Evolutionary conservation across 2,797 vertebrate genomes (phyloP), one percentile per base, ranked within the genome.

Genomic region (Diceros bicornis): DNA sequence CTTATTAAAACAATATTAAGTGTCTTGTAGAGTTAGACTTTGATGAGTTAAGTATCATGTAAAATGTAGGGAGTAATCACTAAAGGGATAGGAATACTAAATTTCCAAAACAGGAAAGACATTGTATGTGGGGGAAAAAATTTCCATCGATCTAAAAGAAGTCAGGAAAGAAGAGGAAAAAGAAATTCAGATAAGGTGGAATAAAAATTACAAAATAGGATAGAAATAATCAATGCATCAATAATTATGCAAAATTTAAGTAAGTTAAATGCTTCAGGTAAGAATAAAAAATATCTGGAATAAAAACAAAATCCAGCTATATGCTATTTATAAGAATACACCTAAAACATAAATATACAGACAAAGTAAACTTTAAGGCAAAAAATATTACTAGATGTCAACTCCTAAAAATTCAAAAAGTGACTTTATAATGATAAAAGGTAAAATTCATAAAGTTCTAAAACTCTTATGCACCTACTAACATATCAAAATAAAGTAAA

Each of bases 221-320:
- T 2, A 61, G 18, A 69, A 89, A 81, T 93, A 57, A 75, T 69
- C 37, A 59, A 20, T 47, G 77, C 34, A 89, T 68, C 34, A 82
- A 44, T 71, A 92, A 89, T 71, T 59, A 83, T 29, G 66, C 69
- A 92, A 78, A 96, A 86, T 96, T 50, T 96, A 79, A 81, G n/a
- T 68, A 61, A 89, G 27, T 71, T 89, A 91, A 71, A 77, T 90
- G 55, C 50, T 79, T 66, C 21, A 44, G 21, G 27, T 86, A 86
- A 62, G 57, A 78, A 81, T 7, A 84, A 32, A 92, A 74, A 57
- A 44, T 50, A 75, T 18, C 20, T n/a, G 21, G 12, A 89, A 61
- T 91, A 79, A 69, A 90, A 68, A n/a, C 21, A 85, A 87, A 85
- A 83, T 34, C 18, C 21, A 62, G 41, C 47, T 50, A 57, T 25